Evolutionary conservation across 92 coral and sea anemone species (phyloP), one percentile per base, ranked within the genome.

Genomic region (Meandrina meandrites): DNA sequence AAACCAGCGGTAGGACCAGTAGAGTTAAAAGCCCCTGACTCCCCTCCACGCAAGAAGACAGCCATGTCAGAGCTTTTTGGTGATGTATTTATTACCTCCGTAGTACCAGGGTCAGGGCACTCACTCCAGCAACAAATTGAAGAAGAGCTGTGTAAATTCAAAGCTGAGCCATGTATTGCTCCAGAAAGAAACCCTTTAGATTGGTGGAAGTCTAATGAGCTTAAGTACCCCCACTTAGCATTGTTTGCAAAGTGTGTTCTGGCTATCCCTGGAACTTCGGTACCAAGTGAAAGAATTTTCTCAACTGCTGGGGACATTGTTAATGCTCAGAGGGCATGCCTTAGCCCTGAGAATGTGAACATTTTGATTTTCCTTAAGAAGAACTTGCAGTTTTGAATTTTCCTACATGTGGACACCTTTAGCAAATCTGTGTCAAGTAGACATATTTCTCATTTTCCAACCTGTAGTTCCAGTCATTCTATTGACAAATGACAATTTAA

Each of bases 301-400:
- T 75, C 88, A 36, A 74, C 79, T 64, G 81, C 81, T 56, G 88
- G 88, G 45, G 88, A 84, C 48, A 66, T 84, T 75, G 74, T 57
- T 36, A 76, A 67, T 57, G 81, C 81, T 56, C 68, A 51, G 27
- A 53, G 81, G 69, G 81, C 81, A 78, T 78, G 69, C 68, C 81
- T 85, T 78, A 76, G 74, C 56, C 70, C 88, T 36, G 74, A 76
- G 60, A 85, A 85, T 76, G 82, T 85, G 32, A 79, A 84, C 72
- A 84, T 71, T 77, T 34, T 75, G 80, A 40, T 75, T 60, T 84
- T 84, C 30, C 24, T 54, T 11, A 76, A 54, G 21, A n/a, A n/a
- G n/a, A n/a, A n/a, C n/a, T n/a, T n/a, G n/a, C n/a, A n/a, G n/a
- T n/a, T n/a, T n/a, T n/a, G n/a, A n/a, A n/a, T n/a, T n/a, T n/a